Percentiles rank a stretch among this genome's conserved stretches.
Evolutionary conservation across 35 echinoderm and acorn worm species (phyloP).

Genomic region (Stichopus chloronotus): DNA sequence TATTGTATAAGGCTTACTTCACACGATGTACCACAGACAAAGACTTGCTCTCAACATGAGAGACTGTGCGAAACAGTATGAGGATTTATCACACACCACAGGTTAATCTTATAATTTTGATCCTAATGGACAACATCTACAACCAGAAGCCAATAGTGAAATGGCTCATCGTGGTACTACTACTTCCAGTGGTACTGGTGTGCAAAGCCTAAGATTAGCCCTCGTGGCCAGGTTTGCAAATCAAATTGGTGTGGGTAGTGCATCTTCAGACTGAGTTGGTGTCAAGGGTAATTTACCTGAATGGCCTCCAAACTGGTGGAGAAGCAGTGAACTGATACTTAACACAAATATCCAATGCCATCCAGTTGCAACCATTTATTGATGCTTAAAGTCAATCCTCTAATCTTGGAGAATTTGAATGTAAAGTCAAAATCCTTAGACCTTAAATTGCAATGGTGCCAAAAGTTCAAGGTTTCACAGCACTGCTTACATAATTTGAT

Average conservation of each 20-base stretch:
- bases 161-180: too few relatives aligned
- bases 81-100: too few relatives aligned
- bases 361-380: conserved; percentile 5
- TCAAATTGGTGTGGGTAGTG: neutral
- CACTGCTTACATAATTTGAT: neutral
- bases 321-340: neutral
- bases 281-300: neutral
- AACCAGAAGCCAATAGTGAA: too few relatives aligned
- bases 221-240: neutral
- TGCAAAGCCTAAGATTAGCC: neutral
- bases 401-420: conserved; percentile 15
- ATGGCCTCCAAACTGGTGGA: conserved; percentile 23
- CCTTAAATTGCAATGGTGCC: neutral
- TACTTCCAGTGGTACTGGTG: too few relatives aligned
- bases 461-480: conserved; percentile 39
- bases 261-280: neutral
- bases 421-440: conserved; percentile 32
- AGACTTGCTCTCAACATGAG: too few relatives aligned
- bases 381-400: conserved; percentile 10
- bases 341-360: neutral
- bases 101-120: too few relatives aligned
- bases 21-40: too few relatives aligned
- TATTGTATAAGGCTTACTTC: too few relatives aligned
- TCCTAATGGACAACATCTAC: too few relatives aligned
- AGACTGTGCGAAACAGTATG: too few relatives aligned